Evolutionary conservation across 1,140 invertebrate genomes (phyloP), one percentile per base, ranked within the genome.

Genomic region (Hermetia illucens): DNA sequence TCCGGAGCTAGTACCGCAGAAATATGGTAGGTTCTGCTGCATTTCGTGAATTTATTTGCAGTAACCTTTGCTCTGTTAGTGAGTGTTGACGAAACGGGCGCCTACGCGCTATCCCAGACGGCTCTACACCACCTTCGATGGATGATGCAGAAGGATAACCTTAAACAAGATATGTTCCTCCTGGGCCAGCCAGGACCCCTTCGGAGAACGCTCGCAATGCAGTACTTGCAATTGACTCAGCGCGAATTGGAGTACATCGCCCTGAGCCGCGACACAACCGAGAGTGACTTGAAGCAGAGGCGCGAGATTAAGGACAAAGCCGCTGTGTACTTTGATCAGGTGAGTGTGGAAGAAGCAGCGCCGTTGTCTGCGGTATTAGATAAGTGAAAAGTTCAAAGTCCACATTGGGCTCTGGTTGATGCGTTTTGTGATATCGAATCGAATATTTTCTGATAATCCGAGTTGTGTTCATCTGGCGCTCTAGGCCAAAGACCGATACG

Each of bases 111-210:
- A 34, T 69, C 75, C 37, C 86, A 92, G 64, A 77, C 77, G 32
- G 73, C 74, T n/a, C 58, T 92, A 4, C 70, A 75, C 33, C 81
- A 92, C 59, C 64, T 94, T 46, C 70, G 80, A 73, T 94, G 90
- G 90, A 92, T 94, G 75, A 73, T 93, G 58, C 88, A 94, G 55
- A 94, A 95, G 58, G 89, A 97, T 64, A 52, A 75, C 16, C 63
- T 98, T 2, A 79, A 81, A 1, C 94, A 98, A 64, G 93, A 98
- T 61, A 87, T 97, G 58, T 98, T 97, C 62, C 63, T 98, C 12
- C 76, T 96, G 44, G 94, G 93, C 3, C 72, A 77, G 21, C 92
- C 93, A 36, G 92, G 92, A 1, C 77, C 80, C 1, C 38, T 50
- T 18, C 65, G 69, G 27, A 63, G 86, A 24, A 70, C 79, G 49